A percentile compares a stretch with the other conserved stretches of the same genome.
Conservation (phyloP, 2,113 vertebrate genomes). For the Tauraco erythrolophus region DNA sequence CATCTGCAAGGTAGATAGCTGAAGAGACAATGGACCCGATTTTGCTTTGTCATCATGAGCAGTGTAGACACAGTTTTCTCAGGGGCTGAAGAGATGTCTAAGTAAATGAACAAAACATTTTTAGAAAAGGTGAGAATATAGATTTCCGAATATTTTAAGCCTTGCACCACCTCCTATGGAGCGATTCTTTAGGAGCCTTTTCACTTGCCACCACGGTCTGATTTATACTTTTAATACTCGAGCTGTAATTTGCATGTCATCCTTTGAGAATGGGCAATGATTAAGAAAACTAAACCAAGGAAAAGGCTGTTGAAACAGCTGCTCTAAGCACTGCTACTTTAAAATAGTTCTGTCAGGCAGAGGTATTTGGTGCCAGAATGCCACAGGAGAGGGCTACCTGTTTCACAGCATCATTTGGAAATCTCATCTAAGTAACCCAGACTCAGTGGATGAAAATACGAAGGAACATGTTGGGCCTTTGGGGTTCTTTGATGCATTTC, state of each 20-base stretch:
- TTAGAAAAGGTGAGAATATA: not conserved
- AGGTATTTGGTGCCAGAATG: not conserved
- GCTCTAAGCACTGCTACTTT: not conserved
- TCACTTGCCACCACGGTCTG: not conserved
- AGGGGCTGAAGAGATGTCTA: not conserved
- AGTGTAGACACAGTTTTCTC: not conserved
- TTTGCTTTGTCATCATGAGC: constrained; percentile 51
- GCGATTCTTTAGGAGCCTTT: not conserved
- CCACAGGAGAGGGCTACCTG: not conserved
- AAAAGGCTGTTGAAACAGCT: not conserved
- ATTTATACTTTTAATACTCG: constrained; percentile 55
- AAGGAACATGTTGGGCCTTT: not conserved
- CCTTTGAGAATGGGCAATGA: not conserved
- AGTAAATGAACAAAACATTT: not conserved
- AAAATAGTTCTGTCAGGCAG: not conserved
- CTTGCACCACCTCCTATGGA: not conserved
- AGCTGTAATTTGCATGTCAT: constrained; percentile 52
- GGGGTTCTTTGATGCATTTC: not conserved
- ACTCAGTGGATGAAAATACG: not conserved
- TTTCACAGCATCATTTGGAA: not conserved
- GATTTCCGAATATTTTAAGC: constrained; percentile 16
- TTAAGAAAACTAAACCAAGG: constrained; percentile 5
- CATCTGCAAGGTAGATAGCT: not conserved
- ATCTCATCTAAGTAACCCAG: not conserved
- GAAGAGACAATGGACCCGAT: not conserved